These are phyloP conservation scores for Ceratitis capitata DNA, from an alignment of 1,140 invertebrate genomes.

Conservation along the genomic window DNA sequence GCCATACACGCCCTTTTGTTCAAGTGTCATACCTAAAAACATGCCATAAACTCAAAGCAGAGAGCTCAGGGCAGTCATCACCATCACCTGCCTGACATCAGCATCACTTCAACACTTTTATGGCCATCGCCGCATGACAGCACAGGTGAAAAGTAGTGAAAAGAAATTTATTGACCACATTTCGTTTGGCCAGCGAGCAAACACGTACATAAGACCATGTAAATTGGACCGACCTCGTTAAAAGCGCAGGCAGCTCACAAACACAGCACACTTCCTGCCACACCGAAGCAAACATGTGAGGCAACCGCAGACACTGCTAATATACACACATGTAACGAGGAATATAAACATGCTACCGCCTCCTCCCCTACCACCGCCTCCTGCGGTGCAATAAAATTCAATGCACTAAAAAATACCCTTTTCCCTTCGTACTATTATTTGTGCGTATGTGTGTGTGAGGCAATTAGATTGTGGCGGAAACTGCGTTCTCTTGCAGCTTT, in stretches of 20 bases:
- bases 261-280: background rate
- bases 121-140: background rate
- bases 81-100: background rate
- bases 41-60: too few species aligned
- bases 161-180: background rate
- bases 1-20: background rate
- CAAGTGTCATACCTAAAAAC: background rate
- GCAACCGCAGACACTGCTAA: background rate
- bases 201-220: background rate
- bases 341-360: too few species aligned
- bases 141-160: slow-evolving; percentile 13
- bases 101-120: background rate
- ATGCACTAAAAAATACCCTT: background rate
- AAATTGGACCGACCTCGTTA: background rate
- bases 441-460: background rate
- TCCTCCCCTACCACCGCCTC: background rate
- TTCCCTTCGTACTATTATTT: background rate
- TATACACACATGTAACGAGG: too few species aligned
- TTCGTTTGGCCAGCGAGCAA: background rate
- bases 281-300: background rate
- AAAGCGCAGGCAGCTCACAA: background rate
- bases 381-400: background rate
- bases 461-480: slow-evolving; percentile 24
- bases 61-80: too few species aligned
- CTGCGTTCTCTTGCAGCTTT: background rate